These are phyloP conservation scores for Eleginops maclovinus DNA, from an alignment of 2,113 vertebrate species.

Conservation along the genomic window DNA sequence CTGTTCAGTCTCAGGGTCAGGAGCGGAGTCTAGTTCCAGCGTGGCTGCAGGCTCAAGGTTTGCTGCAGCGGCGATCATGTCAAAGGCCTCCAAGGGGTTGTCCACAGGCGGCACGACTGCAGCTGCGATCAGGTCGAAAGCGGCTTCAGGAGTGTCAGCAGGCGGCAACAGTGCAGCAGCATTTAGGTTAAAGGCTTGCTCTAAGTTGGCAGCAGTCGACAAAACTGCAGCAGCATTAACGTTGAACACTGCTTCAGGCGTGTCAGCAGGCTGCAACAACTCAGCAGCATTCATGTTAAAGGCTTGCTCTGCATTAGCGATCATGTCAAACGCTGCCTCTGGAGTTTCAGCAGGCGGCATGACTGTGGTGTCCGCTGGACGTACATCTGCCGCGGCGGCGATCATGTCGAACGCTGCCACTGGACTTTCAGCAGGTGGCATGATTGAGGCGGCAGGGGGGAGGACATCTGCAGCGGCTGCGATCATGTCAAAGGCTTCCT, in stretches of 20 bases:
- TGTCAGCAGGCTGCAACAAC: not conserved
- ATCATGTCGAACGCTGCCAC: not conserved
- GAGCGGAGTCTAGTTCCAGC: constrained; percentile 15
- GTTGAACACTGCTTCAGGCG: not conserved
- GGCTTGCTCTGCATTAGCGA: constrained; percentile 24
- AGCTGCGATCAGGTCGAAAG: not conserved
- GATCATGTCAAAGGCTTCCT: constrained; percentile 72
- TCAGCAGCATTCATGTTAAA: not conserved
- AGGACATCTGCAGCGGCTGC: constrained; percentile 38
- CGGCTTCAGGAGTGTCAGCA: not conserved
- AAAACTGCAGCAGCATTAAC: not conserved
- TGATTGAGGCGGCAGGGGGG: not conserved
- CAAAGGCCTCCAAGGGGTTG: constrained; percentile 63
- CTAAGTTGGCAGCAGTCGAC: not conserved
- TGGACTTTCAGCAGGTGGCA: not conserved
- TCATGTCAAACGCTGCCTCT: not conserved
- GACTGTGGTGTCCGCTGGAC: too few relatives aligned
- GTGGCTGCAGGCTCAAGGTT: constrained; percentile 59
- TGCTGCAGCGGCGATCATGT: constrained; percentile 69
- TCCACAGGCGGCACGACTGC: not conserved
- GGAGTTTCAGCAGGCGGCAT: not conserved
- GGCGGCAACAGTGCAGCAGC: not conserved
- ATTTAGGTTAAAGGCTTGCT: not conserved
- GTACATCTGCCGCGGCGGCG: not conserved
- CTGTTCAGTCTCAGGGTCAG: constrained; percentile 20